These are phyloP conservation scores for Sarcophaga caerulescens DNA, from an alignment of 2,888 invertebrate genomes.

Conservation along the genomic window DNA sequence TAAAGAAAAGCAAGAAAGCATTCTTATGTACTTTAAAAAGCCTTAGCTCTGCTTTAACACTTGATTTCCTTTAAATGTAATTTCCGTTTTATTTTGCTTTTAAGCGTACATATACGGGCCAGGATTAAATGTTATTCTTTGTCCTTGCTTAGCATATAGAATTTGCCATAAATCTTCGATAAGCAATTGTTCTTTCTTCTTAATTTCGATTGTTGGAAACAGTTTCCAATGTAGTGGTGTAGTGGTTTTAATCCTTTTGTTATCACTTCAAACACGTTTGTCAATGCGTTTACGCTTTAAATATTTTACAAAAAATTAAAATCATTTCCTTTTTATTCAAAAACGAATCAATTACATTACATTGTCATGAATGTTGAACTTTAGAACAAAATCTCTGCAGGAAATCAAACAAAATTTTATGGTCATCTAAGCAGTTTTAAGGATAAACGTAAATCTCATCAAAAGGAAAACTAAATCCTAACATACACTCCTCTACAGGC, in stretches of 20 bases:
- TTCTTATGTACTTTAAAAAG: not conserved
- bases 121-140: constrained; percentile 3
- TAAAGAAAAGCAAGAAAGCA: not conserved
- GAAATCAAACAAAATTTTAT: constrained; percentile 39
- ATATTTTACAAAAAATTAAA: constrained; percentile 13
- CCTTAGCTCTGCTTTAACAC: constrained; percentile 13
- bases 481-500: constrained; percentile 4
- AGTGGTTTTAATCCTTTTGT: constrained; percentile 51
- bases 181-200: not conserved
- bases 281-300: not conserved
- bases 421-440: constrained; percentile 45
- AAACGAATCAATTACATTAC: constrained; percentile 35
- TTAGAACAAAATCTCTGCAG: not conserved
- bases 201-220: constrained; percentile 34
- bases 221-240: constrained; percentile 26
- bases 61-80: constrained; percentile 76
- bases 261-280: constrained; percentile 48
- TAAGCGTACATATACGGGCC: constrained; percentile 72
- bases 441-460: constrained; percentile 10
- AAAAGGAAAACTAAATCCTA: constrained; percentile 31
- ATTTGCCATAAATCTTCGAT: constrained; percentile 21
- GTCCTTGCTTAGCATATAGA: constrained; percentile 4
- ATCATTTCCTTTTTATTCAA: constrained; percentile 4
- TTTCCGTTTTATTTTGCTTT: constrained; percentile 76
- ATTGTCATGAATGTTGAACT: not conserved